phyloP scores from a whole-genome alignment of 1,140 invertebrate species.

The Tetranychus urticae region DNA sequence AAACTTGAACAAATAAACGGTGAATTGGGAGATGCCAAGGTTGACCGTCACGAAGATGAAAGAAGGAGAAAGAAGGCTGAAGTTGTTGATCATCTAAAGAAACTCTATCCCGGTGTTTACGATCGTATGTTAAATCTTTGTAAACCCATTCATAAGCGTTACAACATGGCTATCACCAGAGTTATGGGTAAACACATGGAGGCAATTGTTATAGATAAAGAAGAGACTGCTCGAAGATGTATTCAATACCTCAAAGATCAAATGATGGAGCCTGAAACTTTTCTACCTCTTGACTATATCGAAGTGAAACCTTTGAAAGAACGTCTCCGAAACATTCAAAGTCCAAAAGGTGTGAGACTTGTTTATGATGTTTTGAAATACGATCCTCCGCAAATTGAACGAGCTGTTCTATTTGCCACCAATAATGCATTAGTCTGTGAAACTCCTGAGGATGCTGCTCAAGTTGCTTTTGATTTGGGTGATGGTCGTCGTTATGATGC shows the following conservation, averaged over 20 bases:
- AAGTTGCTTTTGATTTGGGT: slow-evolving; percentile 87
- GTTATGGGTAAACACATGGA: slow-evolving; percentile 98
- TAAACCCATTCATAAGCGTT: slow-evolving; percentile 86
- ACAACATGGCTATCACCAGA: slow-evolving; percentile 93
- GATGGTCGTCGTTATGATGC: slow-evolving; percentile 59
- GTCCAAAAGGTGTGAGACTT: slow-evolving; percentile 82
- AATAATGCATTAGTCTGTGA: slow-evolving; percentile 98
- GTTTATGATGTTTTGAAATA: slow-evolving; percentile 92
- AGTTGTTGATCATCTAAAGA: slow-evolving; percentile 91
- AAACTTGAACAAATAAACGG: slow-evolving; percentile 67
- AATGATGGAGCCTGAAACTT: slow-evolving; percentile 92
- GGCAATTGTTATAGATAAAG: slow-evolving; percentile 94
- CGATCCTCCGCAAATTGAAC: slow-evolving; percentile 74
- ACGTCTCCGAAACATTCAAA: slow-evolving; percentile 62
- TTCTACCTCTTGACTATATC: slow-evolving; percentile 86
- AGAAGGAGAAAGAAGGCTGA: slow-evolving; percentile 85
- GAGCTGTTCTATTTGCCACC: slow-evolving; percentile 92
- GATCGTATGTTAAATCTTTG: slow-evolving; percentile 98
- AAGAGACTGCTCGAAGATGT: slow-evolving; percentile 87
- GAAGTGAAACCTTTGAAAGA: slow-evolving; percentile 78
- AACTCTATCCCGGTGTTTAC: slow-evolving; percentile 86
- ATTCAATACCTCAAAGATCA: slow-evolving; percentile 97
- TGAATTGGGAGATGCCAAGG: slow-evolving; percentile 85
- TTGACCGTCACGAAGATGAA: slow-evolving; percentile 92
- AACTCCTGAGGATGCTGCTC: slow-evolving; percentile 88